Percentiles rank a stretch among this genome's conserved stretches.
Conservation (phyloP, 37 sponge, comb jelly and placozoan genomes). For the Beroe ovata region DNA sequence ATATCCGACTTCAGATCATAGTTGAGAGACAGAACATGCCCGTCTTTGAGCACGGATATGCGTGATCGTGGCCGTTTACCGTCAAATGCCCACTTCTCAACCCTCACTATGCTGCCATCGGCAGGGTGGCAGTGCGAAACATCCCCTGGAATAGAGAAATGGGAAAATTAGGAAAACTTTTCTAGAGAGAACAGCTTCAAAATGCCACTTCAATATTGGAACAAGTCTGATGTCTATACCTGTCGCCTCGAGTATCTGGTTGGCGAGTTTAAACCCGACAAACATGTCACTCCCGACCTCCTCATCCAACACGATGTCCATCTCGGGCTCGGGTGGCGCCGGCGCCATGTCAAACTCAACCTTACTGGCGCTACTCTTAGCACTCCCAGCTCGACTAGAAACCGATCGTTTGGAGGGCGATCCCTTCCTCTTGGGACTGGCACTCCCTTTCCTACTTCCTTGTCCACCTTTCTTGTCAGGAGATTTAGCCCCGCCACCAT, state of each 20-base stretch:
- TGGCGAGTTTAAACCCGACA: conserved; percentile 50
- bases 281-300: neutral
- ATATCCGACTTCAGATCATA: conserved; percentile 61
- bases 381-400: neutral
- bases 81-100: conserved; percentile 54
- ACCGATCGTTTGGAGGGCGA: conserved; percentile 18
- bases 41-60: conserved; percentile 31
- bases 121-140: conserved; percentile 59
- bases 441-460: conserved; percentile 36
- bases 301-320: conserved; percentile 61
- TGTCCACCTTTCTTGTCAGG: neutral
- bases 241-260: conserved; percentile 42
- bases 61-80: conserved; percentile 15
- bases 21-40: conserved; percentile 35
- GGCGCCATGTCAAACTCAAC: conserved; percentile 43
- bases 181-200: neutral
- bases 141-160: conserved; percentile 5
- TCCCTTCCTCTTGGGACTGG: conserved; percentile 57
- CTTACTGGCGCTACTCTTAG: conserved; percentile 10
- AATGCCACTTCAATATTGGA: neutral
- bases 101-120: conserved; percentile 41
- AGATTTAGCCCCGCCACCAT: neutral
- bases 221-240: conserved; percentile 30
- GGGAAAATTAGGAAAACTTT: neutral
- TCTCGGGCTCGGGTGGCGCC: conserved; percentile 13